These are phyloP conservation scores for Chrysotoxum bicinctum DNA, from an alignment of 2,888 invertebrate genomes.

Conservation along the genomic window DNA sequence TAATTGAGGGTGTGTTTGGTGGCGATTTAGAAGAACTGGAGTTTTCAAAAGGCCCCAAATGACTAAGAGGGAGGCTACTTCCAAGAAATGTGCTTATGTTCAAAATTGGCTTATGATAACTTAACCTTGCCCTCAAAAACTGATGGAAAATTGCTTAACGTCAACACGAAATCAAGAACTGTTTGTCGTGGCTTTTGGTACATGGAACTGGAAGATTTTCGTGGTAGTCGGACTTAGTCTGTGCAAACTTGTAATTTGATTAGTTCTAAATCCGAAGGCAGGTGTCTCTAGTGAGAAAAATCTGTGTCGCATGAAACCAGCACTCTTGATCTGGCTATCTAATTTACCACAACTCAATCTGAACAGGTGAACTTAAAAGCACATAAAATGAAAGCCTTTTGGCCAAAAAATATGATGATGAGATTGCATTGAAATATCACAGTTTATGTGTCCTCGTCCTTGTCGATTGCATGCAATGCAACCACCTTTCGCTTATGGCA, in stretches of 20 bases:
- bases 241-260: background rate
- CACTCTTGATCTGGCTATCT: background rate
- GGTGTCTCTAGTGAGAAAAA: background rate
- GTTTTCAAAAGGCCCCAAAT: background rate
- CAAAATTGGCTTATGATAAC: background rate
- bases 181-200: background rate
- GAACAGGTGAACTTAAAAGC: background rate
- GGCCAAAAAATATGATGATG: background rate
- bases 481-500: constrained; percentile 51
- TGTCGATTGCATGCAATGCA: constrained; percentile 62
- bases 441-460: constrained; percentile 40
- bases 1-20: constrained; percentile 12
- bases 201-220: background rate
- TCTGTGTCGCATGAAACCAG: background rate
- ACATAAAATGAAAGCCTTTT: background rate
- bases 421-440: constrained; percentile 38
- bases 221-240: background rate
- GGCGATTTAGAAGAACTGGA: background rate
- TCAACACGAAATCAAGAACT: background rate
- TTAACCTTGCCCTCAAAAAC: background rate
- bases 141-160: background rate
- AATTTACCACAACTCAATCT: background rate
- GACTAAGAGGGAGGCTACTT: background rate
- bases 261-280: background rate
- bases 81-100: background rate